Conservation (phyloP, 2,888 invertebrate species). For the Melinaea menophilus region DNA sequence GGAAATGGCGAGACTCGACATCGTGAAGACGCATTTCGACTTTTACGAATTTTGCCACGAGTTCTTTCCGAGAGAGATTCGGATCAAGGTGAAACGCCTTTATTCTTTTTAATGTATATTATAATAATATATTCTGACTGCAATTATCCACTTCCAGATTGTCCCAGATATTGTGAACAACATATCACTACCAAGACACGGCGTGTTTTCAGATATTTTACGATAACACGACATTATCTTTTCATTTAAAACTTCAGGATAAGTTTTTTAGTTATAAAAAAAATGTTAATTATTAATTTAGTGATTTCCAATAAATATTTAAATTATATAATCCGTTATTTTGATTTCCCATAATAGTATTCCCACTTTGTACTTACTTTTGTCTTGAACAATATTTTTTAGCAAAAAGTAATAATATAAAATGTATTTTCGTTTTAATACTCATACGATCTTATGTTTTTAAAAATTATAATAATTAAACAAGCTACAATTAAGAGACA, state of each 20-base stretch:
- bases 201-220: conserved; percentile 54
- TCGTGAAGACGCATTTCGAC: conserved; percentile 61
- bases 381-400: no score
- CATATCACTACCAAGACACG: conserved; percentile 50
- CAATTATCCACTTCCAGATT: conserved; percentile 37
- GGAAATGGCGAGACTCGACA: conserved; percentile 57
- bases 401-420: no score
- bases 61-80: conserved; percentile 62
- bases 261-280: neutral
- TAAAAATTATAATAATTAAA: no score
- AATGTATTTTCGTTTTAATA: no score
- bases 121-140: neutral
- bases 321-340: neutral
- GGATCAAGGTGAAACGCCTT: conserved; percentile 50
- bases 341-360: no score
- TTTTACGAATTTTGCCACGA: conserved; percentile 65
- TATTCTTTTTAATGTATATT: conserved; percentile 1
- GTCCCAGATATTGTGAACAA: conserved; percentile 59
- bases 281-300: neutral
- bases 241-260: conserved; percentile 5
- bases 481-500: no score
- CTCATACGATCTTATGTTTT: no score
- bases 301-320: neutral
- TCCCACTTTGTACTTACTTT: no score
- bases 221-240: conserved; percentile 9